phyloP scores from a whole-genome alignment of 2,113 vertebrate genomes.

The Oenanthe melanoleuca region DNA sequence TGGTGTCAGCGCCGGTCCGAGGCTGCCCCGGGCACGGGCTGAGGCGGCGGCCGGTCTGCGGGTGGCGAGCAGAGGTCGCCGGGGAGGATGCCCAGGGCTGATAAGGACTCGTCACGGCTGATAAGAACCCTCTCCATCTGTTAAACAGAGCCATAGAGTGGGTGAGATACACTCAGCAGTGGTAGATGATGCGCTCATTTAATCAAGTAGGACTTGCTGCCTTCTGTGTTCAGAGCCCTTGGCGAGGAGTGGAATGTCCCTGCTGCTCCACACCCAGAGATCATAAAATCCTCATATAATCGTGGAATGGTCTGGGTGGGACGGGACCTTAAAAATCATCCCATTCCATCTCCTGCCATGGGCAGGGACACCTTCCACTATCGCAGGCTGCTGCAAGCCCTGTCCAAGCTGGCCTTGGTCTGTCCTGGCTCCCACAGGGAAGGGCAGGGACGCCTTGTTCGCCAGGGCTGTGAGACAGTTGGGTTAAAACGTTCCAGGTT shows the following conservation, averaged over 20 bases:
- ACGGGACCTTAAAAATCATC: not conserved
- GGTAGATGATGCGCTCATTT: not conserved
- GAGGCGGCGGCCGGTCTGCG: not conserved
- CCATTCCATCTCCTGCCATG: not conserved
- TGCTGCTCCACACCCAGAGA: not conserved
- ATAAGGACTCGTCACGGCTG: not conserved
- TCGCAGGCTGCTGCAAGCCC: not conserved
- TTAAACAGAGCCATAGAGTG: not conserved
- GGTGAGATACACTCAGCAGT: fast-evolving
- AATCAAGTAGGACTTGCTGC: not conserved
- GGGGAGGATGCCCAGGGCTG: not conserved
- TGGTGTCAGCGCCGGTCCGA: not conserved
- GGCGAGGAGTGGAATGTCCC: not conserved
- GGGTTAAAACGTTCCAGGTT: not conserved
- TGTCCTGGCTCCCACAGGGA: not conserved
- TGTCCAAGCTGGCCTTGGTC: not conserved
- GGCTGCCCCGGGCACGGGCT: not conserved
- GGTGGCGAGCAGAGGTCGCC: not conserved
- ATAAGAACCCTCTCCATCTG: not conserved
- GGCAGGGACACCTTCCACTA: not conserved
- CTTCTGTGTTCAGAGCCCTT: not conserved
- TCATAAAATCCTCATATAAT: not conserved
- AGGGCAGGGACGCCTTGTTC: not conserved
- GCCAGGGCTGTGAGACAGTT: not conserved
- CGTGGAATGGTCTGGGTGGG: not conserved